Base-by-base conservation (phyloP, 2,797 vertebrate species). In the Gila robusta region DNA sequence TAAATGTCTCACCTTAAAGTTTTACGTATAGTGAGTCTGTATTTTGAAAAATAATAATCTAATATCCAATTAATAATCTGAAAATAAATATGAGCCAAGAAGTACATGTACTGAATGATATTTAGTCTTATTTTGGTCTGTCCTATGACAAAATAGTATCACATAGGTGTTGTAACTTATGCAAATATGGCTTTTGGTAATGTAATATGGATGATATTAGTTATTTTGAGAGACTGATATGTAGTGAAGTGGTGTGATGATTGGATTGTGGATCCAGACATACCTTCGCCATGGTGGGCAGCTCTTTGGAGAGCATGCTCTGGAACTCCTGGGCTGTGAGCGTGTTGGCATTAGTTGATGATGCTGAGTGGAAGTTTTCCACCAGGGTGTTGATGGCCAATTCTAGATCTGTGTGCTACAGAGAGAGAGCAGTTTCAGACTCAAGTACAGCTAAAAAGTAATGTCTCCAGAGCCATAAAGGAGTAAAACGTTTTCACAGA, bases 281-380 rank as follows among this genome's bases (percentile, higher is more conserved):
- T 86, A 94, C 94, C 93, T 93, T 93, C 56, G 87, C 86, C 2
- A 92, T 49, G 12, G 21, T 86, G 0, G 95, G 94, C 89, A 96
- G 86, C 90, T 95, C 92, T 17, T 86, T 92, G 84, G 92, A 92
- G 64, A 95, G 26, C 90, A 95, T 87, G 79, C 79, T 91, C 89
- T 95, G 90, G 89, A 96, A 94, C 92, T 95, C 94, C n/a, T 93
- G 89, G 67, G 90, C 77, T 89, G 89, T 94, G 91, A 96, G 89
- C 47, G 91, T 90, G 1, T 91, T 35, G 0, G 32, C 67, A 2
- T 93, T 62, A 7, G 88, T 82, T 5, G 82, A 88, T 0, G 94
- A 91, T 0, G 93, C 93, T 67, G 83, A 89, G 35, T 95, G 93
- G 69, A 96, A 95, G 86, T 95, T 91, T 0, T 90, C 90, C 77